Base-by-base conservation (phyloP, 2,888 invertebrate species). In the Caenorhabditis becei region DNA sequence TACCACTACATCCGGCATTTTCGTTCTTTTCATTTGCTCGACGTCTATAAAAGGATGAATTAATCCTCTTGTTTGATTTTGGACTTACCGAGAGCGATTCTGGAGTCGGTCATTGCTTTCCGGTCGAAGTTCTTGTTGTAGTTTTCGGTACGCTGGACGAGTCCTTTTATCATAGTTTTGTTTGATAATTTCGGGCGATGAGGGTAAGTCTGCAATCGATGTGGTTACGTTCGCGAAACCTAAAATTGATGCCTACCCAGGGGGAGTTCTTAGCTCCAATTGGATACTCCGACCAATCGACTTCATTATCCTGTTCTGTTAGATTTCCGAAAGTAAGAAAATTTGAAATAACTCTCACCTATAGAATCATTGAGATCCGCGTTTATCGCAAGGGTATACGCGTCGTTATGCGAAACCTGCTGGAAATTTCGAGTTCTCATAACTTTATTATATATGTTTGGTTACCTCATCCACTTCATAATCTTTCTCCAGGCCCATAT, bases 121-220 rank as follows among this genome's bases (percentile, higher is more conserved):
- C 51, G 62, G 51, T 80, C 80, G 18, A 74, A 49, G 11, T 37
- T 41, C 35, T 80, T 74, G 37, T 80, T 80, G 58, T 61, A 80
- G 44, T 67, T 18, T 11, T 63, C 62, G 20, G 80, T 49, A 14
- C 63, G 65, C 44, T 80, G 69, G 53, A 80, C 51, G 62, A 80
- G 67, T 74, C 74, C 74, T 47, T 62, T 67, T 23, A 77, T 26
- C 69, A 69, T 69, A 20, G 56, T 54, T 49, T 54, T 77, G 77
- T 61, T 77, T 20, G 56, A n/a, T 5, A 77, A 49, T 62, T 56
- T 54, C 47, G 59, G 1, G 4, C 47, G 77, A 23, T 53, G 56
- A 16, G 14, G 24, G 44, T 14, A 2, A 26, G 61, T 41, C 72
- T 72, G 59, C 44, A 70, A 70, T 7, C 28, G 10, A 14, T 7